These are phyloP conservation scores for Pampusana beccarii DNA, from an alignment of 2,113 vertebrate genomes.

Conservation along the genomic window DNA sequence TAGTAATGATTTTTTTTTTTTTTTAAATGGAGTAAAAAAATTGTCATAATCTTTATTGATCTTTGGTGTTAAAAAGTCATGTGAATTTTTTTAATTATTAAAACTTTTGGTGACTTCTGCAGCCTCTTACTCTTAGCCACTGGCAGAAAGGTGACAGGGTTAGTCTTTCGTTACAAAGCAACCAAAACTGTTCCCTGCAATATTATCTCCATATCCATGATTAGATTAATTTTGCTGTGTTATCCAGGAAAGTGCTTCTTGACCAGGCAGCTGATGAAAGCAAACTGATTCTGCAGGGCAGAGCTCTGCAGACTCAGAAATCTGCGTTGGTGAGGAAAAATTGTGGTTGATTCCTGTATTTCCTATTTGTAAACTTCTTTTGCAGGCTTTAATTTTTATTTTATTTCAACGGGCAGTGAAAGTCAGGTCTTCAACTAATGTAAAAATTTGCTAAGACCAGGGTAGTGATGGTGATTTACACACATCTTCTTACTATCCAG, in stretches of 20 bases:
- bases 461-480: neutral
- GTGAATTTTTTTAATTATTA: neutral
- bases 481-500: neutral
- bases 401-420: neutral
- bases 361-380: neutral
- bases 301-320: neutral
- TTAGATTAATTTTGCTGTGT: neutral
- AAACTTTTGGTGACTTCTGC: neutral
- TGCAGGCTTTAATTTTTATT: neutral
- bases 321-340: neutral
- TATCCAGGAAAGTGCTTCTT: neutral
- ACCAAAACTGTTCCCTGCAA: neutral
- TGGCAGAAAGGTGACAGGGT: neutral
- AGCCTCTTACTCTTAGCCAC: neutral
- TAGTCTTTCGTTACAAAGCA: neutral
- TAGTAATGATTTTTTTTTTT: neutral
- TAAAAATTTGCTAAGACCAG: neutral
- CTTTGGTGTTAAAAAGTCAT: neutral
- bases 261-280: neutral
- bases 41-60: neutral
- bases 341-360: neutral
- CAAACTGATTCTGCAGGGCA: neutral
- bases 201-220: neutral
- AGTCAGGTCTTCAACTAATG: neutral
- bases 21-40: neutral